Percentiles rank a stretch among this genome's conserved stretches.
Conservation (phyloP, 2,888 invertebrate genomes). For the Drosophila pseudotakahashii region DNA sequence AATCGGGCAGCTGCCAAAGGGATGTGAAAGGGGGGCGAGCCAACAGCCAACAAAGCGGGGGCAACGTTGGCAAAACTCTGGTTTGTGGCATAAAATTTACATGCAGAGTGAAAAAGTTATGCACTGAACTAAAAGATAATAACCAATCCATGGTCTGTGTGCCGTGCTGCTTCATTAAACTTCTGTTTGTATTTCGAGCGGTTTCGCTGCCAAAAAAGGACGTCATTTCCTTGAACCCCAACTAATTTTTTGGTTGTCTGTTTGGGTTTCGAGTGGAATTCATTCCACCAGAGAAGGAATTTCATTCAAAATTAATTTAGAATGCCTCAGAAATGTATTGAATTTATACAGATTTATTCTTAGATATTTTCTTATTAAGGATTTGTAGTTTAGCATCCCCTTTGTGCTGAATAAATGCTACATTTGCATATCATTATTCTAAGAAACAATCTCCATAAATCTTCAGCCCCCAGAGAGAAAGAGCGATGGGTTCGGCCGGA, state of each 20-base stretch:
- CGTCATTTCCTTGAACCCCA: constrained; percentile 12
- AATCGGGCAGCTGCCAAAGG: constrained; percentile 17
- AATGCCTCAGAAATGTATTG: neutral
- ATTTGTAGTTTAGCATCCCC: neutral
- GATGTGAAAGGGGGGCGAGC: neutral
- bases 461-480: constrained; percentile 51
- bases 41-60: neutral
- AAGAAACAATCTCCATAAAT: constrained; percentile 77
- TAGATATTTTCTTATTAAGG: too few species aligned
- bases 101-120: constrained; percentile 76
- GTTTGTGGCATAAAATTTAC: constrained; percentile 62
- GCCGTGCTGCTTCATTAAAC: constrained; percentile 67
- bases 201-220: constrained; percentile 34
- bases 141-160: constrained; percentile 65
- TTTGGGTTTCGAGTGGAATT: neutral
- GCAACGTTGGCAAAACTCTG: constrained; percentile 21
- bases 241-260: neutral
- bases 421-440: constrained; percentile 43
- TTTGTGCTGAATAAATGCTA: constrained; percentile 1
- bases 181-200: constrained; percentile 50
- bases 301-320: neutral
- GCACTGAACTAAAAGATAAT: constrained; percentile 71
- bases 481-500: constrained; percentile 9
- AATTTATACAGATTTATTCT: neutral
- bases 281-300: neutral